Conservation (phyloP, 2,888 invertebrate genomes). For the Cataglyphis altisquamis region DNA sequence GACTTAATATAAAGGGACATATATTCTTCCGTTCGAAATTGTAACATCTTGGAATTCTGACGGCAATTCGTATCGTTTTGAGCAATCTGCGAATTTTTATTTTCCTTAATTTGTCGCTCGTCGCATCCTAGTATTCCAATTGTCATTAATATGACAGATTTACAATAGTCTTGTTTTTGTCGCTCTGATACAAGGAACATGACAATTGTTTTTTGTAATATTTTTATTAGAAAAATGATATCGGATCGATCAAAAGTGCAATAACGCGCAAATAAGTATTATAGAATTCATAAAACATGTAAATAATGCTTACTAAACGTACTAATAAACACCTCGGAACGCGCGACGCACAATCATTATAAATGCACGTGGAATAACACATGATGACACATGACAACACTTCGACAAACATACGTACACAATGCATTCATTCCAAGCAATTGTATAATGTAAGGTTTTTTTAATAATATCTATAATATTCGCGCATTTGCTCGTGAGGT, state of each 20-base stretch:
- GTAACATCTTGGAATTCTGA: background rate
- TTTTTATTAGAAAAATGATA: conserved; percentile 62
- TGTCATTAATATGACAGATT: background rate
- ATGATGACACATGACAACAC: conserved; percentile 16
- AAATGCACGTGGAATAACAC: conserved; percentile 9
- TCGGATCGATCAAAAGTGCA: background rate
- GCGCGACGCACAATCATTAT: conserved; percentile 8
- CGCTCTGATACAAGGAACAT: conserved; percentile 11
- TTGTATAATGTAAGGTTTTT: conserved; percentile 16
- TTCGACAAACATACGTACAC: conserved; percentile 6
- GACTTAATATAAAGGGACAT: conserved; percentile 12
- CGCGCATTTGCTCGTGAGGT: background rate
- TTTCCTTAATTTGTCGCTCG: conserved; percentile 12
- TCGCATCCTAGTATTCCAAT: background rate
- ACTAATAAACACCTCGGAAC: conserved; percentile 8
- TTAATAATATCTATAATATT: background rate
- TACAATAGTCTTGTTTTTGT: background rate
- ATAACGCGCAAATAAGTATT: conserved; percentile 1
- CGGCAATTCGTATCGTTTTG: background rate
- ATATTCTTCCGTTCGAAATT: background rate
- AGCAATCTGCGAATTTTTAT: background rate
- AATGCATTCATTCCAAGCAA: conserved; percentile 21
- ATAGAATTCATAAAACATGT: conserved; percentile 8
- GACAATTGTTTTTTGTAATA: conserved; percentile 37
- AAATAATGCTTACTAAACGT: background rate